Conservation (phyloP, 1,140 invertebrate genomes). For the Tetramorium parvispinum region DNA sequence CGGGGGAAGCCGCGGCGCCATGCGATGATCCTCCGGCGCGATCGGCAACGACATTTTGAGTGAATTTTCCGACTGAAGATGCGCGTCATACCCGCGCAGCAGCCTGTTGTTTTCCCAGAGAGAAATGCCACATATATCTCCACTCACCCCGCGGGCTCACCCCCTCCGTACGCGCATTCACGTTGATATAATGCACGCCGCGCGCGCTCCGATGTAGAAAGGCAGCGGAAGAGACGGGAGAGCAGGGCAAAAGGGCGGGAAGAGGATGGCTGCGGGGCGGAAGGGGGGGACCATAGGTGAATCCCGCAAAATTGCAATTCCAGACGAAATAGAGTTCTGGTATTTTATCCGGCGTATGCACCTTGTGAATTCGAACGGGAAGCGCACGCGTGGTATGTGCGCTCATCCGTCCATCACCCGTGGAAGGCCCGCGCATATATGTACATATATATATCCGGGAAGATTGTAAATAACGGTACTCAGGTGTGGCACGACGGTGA, state of each 20-base stretch:
- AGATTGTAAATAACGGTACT: constrained; percentile 74
- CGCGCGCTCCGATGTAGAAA: constrained; percentile 31
- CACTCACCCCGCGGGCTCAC: constrained; percentile 26
- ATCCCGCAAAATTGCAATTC: constrained; percentile 66
- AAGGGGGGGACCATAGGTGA: constrained; percentile 45
- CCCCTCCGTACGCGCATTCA: constrained; percentile 15
- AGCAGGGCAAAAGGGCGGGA: not conserved
- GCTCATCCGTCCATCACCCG: constrained; percentile 69
- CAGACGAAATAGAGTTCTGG: constrained; percentile 65
- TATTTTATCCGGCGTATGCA: constrained; percentile 62
- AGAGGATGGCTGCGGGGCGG: not conserved
- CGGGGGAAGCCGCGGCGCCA: not conserved
- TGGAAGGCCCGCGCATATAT: not conserved
- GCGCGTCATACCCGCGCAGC: constrained; percentile 32
- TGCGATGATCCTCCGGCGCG: not conserved
- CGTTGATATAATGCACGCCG: constrained; percentile 50
- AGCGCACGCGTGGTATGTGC: constrained; percentile 46
- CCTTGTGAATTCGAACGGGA: constrained; percentile 67
- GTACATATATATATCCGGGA: constrained; percentile 6
- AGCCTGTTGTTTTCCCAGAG: constrained; percentile 60
- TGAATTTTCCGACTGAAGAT: constrained; percentile 60
- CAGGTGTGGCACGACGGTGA: constrained; percentile 16
- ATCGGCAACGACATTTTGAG: constrained; percentile 48
- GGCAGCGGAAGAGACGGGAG: not conserved
- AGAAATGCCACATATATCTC: constrained; percentile 44